These are phyloP conservation scores for Terrapene triunguis DNA, from an alignment of 2,113 vertebrate species.

Conservation along the genomic window DNA sequence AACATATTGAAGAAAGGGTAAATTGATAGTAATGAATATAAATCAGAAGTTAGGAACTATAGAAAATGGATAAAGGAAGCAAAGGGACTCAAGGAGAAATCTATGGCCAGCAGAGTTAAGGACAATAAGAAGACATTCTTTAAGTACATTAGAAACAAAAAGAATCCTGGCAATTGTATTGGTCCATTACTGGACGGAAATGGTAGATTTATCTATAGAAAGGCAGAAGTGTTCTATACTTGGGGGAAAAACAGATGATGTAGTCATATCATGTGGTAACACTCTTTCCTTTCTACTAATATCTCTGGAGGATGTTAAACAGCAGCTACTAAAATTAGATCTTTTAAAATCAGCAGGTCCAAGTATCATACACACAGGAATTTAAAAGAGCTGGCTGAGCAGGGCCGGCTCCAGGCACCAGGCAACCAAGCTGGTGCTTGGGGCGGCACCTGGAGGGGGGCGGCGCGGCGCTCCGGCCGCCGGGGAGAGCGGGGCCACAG, in stretches of 20 bases:
- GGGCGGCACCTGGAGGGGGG: too few species aligned
- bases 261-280: neutral
- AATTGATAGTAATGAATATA: neutral
- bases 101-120: neutral
- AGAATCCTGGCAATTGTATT: neutral
- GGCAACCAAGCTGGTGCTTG: too few species aligned
- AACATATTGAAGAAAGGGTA: neutral
- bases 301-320: neutral
- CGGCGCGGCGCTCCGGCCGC: too few species aligned
- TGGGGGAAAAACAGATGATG: neutral
- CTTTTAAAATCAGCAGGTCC: neutral
- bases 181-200: neutral
- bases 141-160: neutral
- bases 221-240: neutral
- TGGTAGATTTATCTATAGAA: neutral
- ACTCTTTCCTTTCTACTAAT: neutral
- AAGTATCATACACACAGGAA: neutral
- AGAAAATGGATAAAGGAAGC: neutral
- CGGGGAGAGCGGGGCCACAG: too few species aligned
- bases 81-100: neutral
- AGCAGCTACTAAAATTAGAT: neutral
- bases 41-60: neutral
- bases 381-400: neutral
- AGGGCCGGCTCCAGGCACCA: too few species aligned
- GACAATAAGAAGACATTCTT: neutral